phyloP scores from a whole-genome alignment of 2,888 invertebrate genomes.

The Pantelozetes paolii region DNA sequence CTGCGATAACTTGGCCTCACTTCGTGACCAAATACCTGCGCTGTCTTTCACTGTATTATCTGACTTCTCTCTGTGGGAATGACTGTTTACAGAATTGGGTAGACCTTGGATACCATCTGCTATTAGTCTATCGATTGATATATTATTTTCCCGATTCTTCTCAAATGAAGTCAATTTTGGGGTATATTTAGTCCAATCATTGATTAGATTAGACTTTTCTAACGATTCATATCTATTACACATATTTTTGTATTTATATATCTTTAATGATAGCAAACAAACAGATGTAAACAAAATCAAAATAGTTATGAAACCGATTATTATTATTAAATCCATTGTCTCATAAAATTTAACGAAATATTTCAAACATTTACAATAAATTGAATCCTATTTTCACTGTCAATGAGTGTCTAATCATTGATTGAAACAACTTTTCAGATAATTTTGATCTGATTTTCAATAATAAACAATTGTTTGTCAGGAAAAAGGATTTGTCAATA shows the following conservation, averaged over 20 bases:
- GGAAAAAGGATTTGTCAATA: too few species aligned
- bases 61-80: neutral
- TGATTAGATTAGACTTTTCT: neutral
- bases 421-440: too few species aligned
- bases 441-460: too few species aligned
- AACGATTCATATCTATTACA: neutral
- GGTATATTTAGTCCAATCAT: neutral
- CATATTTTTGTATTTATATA: neutral
- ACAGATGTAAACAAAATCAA: neutral
- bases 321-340: constrained; percentile 2
- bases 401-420: too few species aligned
- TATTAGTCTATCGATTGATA: too few species aligned
- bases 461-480: too few species aligned
- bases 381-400: neutral
- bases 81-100: neutral
- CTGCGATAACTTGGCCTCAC: neutral
- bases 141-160: neutral
- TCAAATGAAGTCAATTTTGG: neutral
- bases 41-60: neutral
- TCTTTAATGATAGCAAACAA: neutral
- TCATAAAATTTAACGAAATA: neutral
- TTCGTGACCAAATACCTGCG: neutral
- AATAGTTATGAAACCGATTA: neutral
- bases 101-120: neutral
- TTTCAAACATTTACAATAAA: neutral